A percentile compares a stretch with the other conserved stretches of the same genome.
Evolutionary conservation across 2,888 invertebrate species (phyloP).

Genomic region (Pheosia tremula): DNA sequence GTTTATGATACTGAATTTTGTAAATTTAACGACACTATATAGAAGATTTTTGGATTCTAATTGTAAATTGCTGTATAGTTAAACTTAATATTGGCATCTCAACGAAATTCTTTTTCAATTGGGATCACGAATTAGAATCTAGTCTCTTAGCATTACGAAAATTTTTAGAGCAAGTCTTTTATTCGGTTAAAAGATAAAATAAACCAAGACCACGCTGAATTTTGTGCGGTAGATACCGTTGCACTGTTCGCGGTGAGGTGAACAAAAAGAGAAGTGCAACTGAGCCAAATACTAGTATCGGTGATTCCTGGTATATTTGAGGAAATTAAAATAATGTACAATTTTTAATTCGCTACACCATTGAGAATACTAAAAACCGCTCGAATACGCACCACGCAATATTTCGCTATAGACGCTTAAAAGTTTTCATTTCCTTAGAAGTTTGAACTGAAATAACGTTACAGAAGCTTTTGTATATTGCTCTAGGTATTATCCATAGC

Average conservation of each 20-base stretch:
- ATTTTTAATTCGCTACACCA: neutral
- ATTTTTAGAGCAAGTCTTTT: constrained; percentile 30
- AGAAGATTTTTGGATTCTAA: neutral
- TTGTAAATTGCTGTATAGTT: neutral
- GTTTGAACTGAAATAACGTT: too few relatives aligned
- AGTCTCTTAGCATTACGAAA: constrained; percentile 6
- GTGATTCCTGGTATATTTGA: constrained; percentile 25
- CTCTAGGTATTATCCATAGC: constrained; percentile 29
- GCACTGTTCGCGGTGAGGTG: constrained; percentile 46
- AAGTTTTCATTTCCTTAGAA: too few relatives aligned
- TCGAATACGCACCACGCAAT: too few relatives aligned
- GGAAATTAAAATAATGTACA: constrained; percentile 22
- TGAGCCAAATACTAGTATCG: constrained; percentile 34
- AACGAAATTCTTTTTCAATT: too few relatives aligned
- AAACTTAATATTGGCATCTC: neutral
- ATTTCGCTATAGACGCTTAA: too few relatives aligned
- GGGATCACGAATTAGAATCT: constrained; percentile 9
- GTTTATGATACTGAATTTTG: constrained; percentile 30
- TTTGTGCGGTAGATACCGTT: constrained; percentile 50
- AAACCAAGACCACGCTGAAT: constrained; percentile 28
- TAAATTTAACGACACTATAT: constrained; percentile 14
- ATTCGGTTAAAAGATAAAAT: constrained; percentile 22
- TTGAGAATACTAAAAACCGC: neutral
- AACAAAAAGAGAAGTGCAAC: constrained; percentile 45
- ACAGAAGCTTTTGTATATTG: too few relatives aligned